Base-by-base conservation (phyloP, 2,888 invertebrate species). In the Hoplodrina ambigua region DNA sequence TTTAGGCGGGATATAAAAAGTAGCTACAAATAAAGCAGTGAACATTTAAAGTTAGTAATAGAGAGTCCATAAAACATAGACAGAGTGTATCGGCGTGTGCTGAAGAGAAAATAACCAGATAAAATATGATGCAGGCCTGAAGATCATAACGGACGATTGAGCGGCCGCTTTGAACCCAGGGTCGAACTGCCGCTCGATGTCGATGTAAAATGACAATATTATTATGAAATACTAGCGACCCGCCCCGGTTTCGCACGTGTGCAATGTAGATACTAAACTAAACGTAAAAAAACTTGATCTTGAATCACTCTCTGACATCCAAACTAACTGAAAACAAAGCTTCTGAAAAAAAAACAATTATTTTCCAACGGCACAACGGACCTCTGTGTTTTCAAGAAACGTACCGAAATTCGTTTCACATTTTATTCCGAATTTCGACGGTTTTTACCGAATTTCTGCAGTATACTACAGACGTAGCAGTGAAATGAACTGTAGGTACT, bases 141-240 rank as follows among this genome's bases (percentile, higher is more conserved):
- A 76, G 65, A 67, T 66, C 72, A 69, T 72, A 80, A 75, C 83
- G 73, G 70, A 59, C 83, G 67, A 83, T 78, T 78, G 81, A 83
- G 71, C 68, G 56, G 54, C 81, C 78, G 60, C 50, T 57, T 66
- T 60, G 30, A 30, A 44, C 10, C 13, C 82, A 80, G 79, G 25
- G 61, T 10, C n/a, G 73, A 7, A 73, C 64, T 82, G 17, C 0
- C 6, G 7, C n/a, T n/a, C n/a, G n/a, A n/a, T n/a, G n/a, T n/a
- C n/a, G n/a, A n/a, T 20, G n/a, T 13, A 19, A n/a, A 19, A 50
- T 13, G 11, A n/a, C 10, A 4, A 30, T 13, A 19, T 68, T 46
- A 41, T 8, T 33, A 13, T 46, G 46, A 46, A 46, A 46, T 37
- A 37, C 25, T 25, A 25, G 25, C 25, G 25, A 25, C 25, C 25